Conservation (phyloP, 2,797 vertebrate species). For the Prionace glauca region DNA sequence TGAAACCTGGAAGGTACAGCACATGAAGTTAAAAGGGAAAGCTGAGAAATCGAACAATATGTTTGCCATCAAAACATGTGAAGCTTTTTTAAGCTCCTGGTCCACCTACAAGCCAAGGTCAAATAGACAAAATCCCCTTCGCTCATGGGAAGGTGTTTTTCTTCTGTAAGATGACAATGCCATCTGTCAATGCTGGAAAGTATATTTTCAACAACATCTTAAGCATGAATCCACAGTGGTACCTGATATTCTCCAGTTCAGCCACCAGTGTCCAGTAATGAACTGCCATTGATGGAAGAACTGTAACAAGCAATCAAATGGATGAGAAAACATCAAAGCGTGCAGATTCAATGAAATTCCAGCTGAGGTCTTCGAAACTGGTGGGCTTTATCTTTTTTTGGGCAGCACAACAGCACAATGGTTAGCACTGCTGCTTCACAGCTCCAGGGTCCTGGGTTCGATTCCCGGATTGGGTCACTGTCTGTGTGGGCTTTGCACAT, state of each 20-base stretch:
- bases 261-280: neutral
- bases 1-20: neutral
- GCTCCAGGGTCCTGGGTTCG: no score
- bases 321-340: neutral
- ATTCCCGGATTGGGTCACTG: no score
- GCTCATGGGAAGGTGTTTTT: neutral
- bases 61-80: neutral
- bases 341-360: neutral
- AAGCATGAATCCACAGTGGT: neutral
- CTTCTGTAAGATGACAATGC: neutral
- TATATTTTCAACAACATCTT: neutral
- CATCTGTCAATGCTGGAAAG: neutral
- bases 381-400: neutral
- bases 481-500: no score
- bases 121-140: neutral
- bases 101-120: neutral
- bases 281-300: neutral
- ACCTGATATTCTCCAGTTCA: neutral
- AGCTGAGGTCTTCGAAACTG: neutral
- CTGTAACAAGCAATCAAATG: neutral
- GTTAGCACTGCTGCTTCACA: no score
- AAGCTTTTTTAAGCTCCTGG: neutral
- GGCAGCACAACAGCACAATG: no score
- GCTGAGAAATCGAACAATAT: no score
- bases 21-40: neutral